Evolutionary conservation across 2,797 vertebrate genomes (phyloP), one percentile per base, ranked within the genome.

Genomic region (Oreochromis grahami): DNA sequence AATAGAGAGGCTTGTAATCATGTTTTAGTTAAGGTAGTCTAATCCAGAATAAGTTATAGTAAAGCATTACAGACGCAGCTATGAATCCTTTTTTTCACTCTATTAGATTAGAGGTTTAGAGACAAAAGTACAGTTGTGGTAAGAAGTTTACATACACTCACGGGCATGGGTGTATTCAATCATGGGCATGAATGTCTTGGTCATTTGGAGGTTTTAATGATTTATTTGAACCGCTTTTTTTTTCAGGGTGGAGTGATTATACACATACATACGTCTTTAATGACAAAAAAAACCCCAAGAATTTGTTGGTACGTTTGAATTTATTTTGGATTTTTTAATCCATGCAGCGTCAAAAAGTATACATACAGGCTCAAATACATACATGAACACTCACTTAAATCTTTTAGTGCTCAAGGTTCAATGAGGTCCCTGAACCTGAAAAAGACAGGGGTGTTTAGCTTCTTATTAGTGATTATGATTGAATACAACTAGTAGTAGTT

Each of bases 81-180:
- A 82, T 90, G 78, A 91, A 74, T 87, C 41, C 53, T 58, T 88
- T 80, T 88, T 89, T 86, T 77, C 21, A 84, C 77, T 86, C 83
- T 77, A 63, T 86, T 65, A 45, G 81, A 72, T 86, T 86, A 80
- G 81, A 93, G 92, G 91, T 94, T 92, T 81, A 81, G 87, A 86
- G 83, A 89, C 63, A 78, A 76, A 86, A 84, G 87, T 93, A 93
- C 91, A 93, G 65, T 26, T 45, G 21, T 45, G 14, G 65, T 70
- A 4, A 45, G 21, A 70, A 2, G 41, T 45, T 45, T 45, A 3
- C 41, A 17, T 45, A 5, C 38, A 70, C 41, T 70, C 65, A 70
- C n/a, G 15, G 24, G 21, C 21, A 70, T 26, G 13, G 7, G 21
- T 1, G 13, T 70, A 5, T 65, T 38, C 12, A 65, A 1, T 26